Percentiles rank a stretch among this genome's conserved stretches.
These are phyloP conservation scores for Drymonia ruficornis DNA, from an alignment of 2,888 invertebrate genomes.

Conservation along the genomic window DNA sequence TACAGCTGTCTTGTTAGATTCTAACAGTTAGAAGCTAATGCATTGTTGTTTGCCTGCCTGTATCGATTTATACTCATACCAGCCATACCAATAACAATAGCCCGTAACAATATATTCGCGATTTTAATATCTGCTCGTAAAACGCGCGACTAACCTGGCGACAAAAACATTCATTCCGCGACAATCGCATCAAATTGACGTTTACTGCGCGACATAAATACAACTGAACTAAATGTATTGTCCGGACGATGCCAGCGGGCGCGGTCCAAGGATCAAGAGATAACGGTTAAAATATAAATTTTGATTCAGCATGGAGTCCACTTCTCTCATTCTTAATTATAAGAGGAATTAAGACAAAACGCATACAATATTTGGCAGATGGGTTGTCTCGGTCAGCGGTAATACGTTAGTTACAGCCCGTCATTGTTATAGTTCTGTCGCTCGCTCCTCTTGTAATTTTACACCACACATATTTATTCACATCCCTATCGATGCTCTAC, in stretches of 20 bases:
- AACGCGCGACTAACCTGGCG: neutral
- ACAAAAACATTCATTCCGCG: conserved; percentile 23
- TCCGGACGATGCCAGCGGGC: conserved; percentile 25
- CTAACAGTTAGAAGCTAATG: too few relatives aligned
- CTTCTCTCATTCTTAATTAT: too few relatives aligned
- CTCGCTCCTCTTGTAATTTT: conserved; percentile 3
- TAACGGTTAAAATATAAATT: neutral
- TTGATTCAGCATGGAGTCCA: too few relatives aligned
- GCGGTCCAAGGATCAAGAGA: conserved; percentile 7
- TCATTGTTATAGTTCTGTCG: too few relatives aligned
- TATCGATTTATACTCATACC: neutral
- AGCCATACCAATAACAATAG: neutral
- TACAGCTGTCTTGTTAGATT: too few relatives aligned
- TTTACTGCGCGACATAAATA: conserved; percentile 66
- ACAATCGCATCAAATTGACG: conserved; percentile 54
- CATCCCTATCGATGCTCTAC: conserved; percentile 11
- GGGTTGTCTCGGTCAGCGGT: too few relatives aligned
- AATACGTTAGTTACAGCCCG: too few relatives aligned
- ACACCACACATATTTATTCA: conserved; percentile 17
- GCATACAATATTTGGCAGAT: too few relatives aligned
- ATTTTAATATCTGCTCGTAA: conserved; percentile 5
- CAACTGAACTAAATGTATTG: conserved; percentile 55
- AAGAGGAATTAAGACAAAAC: too few relatives aligned
- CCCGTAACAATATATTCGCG: neutral
- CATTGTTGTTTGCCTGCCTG: too few relatives aligned